Base-by-base conservation (phyloP, 2,113 vertebrate genomes). In the Zapus hudsonius region DNA sequence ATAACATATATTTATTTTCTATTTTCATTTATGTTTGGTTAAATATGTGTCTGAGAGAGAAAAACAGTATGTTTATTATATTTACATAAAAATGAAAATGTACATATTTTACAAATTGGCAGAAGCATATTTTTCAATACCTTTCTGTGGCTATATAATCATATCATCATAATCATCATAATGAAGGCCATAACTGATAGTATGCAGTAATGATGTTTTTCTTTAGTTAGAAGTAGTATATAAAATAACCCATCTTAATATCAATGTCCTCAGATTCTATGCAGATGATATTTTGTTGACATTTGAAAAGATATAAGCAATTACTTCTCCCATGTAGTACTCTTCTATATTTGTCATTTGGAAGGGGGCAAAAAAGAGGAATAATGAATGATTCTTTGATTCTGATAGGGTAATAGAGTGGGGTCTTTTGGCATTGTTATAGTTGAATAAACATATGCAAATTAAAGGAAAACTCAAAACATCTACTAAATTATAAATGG, bases 201-300 rank as follows among this genome's bases (percentile, higher is more conserved):
- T 42, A 22, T 74, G n/a, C 66, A 72, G 44, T n/a, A 42, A 19
- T 67, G 10, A 40, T 57, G 75, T 73, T 63, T 73, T 33, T 29
- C 17, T 82, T 80, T 36, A 44, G 73, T 66, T 67, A 42, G 40
- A 23, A 76, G 33, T 27, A n/a, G 27, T 84, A 42, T 7, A 80
- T 55, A 92, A 89, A 59, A 73, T 89, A 76, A 69, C 74, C 10
- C 4, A 82, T 69, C 38, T 63, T 84, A 78, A 73, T 94, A 78
- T 90, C 36, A 64, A 4, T 59, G 8, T 40, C 13, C 63, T 73
- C 83, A 67, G 13, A 61, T n/a, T 75, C 74, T 55, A 52, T 73
- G 25, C n/a, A 74, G 88, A 36, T 64, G 59, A 63, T 84, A 33
- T 57, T 96, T 92, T 61, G 63, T 8, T 40, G 33, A 85, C 29